Conservation (phyloP, 2,797 vertebrate genomes). For the Eptatretus atami region DNA sequence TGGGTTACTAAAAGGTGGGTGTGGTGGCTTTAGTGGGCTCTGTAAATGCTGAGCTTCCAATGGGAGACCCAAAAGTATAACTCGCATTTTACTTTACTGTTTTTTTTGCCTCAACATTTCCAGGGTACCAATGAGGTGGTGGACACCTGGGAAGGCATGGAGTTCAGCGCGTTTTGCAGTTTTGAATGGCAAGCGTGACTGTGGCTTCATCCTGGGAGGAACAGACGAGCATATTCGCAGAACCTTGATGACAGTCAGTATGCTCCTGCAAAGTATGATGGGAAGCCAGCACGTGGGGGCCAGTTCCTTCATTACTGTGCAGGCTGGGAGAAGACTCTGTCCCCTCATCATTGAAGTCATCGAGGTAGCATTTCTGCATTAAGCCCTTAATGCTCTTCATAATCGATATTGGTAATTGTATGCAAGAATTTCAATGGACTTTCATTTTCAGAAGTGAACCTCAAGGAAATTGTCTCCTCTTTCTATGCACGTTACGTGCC, state of each 20-base stretch:
- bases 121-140: conserved; percentile 58
- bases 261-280: conserved; percentile 60
- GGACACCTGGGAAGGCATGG: conserved; percentile 54
- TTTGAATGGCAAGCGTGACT: conserved; percentile 46
- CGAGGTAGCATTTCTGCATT: conserved; percentile 21
- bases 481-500: not conserved
- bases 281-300: conserved; percentile 61
- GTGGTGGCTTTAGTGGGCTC: too few relatives aligned
- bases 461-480: not conserved
- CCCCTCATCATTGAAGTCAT: conserved; percentile 60
- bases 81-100: too few relatives aligned
- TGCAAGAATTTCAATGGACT: too few relatives aligned
- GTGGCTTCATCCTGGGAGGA: conserved; percentile 36
- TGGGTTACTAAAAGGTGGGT: too few relatives aligned
- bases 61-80: too few relatives aligned
- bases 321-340: conserved; percentile 61
- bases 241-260: conserved; percentile 45
- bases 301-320: conserved; percentile 42
- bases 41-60: too few relatives aligned
- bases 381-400: too few relatives aligned
- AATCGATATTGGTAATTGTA: too few relatives aligned
- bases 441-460: not conserved
- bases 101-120: too few relatives aligned
- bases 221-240: conserved; percentile 49
- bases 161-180: conserved; percentile 34